Conservation (phyloP, 2,113 vertebrate species). For the Strigops habroptila region DNA sequence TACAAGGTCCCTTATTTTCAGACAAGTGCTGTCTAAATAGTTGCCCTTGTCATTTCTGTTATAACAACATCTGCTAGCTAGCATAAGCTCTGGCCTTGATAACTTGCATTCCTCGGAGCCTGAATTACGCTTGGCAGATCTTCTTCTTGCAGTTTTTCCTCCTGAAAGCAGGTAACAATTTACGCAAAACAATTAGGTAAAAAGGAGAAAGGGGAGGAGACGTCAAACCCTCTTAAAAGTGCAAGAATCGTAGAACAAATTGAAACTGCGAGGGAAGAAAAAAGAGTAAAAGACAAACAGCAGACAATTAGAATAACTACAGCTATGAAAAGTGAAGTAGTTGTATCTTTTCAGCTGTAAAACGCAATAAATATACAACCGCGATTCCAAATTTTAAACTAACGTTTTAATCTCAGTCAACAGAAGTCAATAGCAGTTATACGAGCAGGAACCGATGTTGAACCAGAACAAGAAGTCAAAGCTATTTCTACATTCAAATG, state of each 20-base stretch:
- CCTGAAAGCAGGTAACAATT: background rate
- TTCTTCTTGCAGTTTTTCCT: background rate
- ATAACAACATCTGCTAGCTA: conserved; percentile 4
- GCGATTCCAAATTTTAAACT: background rate
- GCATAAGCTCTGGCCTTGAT: conserved; percentile 1
- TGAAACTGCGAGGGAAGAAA: background rate
- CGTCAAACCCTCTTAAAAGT: background rate
- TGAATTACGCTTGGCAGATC: background rate
- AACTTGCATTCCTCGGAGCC: background rate
- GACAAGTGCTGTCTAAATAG: background rate
- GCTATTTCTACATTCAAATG: conserved; percentile 14
- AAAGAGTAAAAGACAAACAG: background rate
- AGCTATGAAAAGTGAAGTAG: background rate
- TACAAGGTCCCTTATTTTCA: background rate
- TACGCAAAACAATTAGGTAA: background rate
- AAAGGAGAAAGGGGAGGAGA: background rate
- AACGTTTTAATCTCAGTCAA: background rate
- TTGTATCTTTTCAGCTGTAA: background rate
- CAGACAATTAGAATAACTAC: background rate
- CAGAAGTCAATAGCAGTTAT: background rate
- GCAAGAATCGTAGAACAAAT: background rate
- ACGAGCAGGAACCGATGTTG: background rate
- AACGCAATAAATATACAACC: background rate
- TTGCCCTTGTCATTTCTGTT: conserved; percentile 3
- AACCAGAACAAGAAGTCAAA: background rate